Base-by-base conservation (phyloP, 2,113 vertebrate species). In the Rhinoderma darwinii region DNA sequence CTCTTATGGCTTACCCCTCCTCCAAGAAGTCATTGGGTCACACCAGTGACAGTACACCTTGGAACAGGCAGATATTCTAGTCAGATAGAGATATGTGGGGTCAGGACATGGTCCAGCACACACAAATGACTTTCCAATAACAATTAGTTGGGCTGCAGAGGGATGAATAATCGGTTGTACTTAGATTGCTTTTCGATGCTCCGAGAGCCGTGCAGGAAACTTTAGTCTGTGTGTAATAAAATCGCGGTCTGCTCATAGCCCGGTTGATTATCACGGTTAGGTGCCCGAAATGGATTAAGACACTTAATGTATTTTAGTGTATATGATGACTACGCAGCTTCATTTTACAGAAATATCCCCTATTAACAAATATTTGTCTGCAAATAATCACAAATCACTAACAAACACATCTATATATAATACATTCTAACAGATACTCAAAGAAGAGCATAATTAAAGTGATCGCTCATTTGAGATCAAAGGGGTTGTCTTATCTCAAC, bases 71-170 rank as follows among this genome's bases (percentile, higher is more conserved):
- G 37, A 59, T 7, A 59, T 27, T 84, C 30, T 10, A 54, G 43
- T 15, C 37, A 44, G 80, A 76, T 84, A 77, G 73, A 85, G 73
- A 77, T 25, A 20, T 66, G 51, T 20, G 73, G 37, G 84, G 84
- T 85, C 84, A 85, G 73, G 84, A 77, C 41, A 77, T 32, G 84
- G 73, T 63, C 84, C 84, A 77, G 84, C 84, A 77, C 59, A 66
- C 84, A 85, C 73, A 77, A 85, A 85, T 85, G 84, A 76, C 51
- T 85, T 85, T 77, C 73, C 74, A 85, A 78, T 78, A 77, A 76
- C 84, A 78, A 86, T 86, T 86, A 79, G 74, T 43, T 85, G 74
- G 41, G 27, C 84, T 68, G 84, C 51, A 51, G 74, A 50, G 41
- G 20, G 41, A 86, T 63, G 75, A 43, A 51, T 47, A 68, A 54